phyloP scores from a whole-genome alignment of 2,888 invertebrate genomes.

The Allolobophora icterica region DNA sequence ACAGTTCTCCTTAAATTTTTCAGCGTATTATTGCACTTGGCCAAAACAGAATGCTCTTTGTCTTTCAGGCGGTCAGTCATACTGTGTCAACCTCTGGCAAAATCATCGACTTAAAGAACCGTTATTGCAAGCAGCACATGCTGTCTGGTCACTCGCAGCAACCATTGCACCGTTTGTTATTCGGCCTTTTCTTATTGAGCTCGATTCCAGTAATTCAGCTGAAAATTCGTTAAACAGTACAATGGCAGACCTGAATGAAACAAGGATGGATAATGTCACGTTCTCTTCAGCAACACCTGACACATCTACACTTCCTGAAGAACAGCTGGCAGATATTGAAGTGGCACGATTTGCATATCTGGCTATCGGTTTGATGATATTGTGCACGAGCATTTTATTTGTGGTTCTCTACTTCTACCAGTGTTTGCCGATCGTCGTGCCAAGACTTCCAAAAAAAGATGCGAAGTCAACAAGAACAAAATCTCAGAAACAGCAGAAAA shows the following conservation, averaged over 20 bases:
- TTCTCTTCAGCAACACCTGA: not conserved
- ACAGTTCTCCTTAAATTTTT: not conserved
- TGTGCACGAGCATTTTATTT: constrained; percentile 30
- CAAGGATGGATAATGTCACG: not conserved
- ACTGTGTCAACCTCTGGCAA: constrained; percentile 41
- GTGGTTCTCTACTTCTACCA: constrained; percentile 20
- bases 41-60: not conserved
- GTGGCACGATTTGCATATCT: constrained; percentile 37
- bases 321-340: not conserved
- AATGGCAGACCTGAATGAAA: constrained; percentile 14
- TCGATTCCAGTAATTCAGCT: not conserved
- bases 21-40: not conserved
- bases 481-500: not conserved
- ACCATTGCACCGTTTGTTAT: constrained; percentile 42
- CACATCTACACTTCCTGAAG: not conserved
- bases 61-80: constrained; percentile 43
- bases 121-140: constrained; percentile 40
- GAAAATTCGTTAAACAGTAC: not conserved
- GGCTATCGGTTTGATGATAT: constrained; percentile 32
- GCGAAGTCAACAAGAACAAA: not conserved
- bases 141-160: constrained; percentile 43
- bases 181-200: constrained; percentile 41
- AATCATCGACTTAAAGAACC: constrained; percentile 36
- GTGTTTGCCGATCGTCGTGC: not conserved
- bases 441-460: not conserved